Evolutionary conservation across 2,797 vertebrate species (phyloP).

Genomic region (Brachymystax lenok): DNA sequence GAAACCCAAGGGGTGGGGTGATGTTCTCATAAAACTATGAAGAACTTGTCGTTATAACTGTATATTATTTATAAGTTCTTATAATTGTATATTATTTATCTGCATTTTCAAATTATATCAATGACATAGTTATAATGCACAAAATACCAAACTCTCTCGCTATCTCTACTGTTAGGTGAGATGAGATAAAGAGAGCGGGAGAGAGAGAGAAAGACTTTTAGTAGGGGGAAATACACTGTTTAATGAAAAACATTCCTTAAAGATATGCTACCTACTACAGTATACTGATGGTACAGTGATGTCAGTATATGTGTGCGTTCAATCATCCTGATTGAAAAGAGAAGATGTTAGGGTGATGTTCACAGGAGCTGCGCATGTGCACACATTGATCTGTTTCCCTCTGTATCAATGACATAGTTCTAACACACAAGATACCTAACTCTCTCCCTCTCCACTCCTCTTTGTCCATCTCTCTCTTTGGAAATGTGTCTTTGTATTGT

Average conservation of each 20-base stretch:
- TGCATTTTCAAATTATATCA: not conserved
- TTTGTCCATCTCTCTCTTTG: not conserved
- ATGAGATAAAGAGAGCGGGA: not conserved
- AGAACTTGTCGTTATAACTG: too few relatives aligned
- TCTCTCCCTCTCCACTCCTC: conserved; percentile 2
- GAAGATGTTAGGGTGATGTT: not conserved
- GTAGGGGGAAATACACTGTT: not conserved
- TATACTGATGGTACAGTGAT: not conserved
- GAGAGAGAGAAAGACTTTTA: not conserved
- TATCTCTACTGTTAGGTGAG: not conserved
- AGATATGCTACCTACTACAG: not conserved
- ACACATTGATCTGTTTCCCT: not conserved
- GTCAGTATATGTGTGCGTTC: not conserved
- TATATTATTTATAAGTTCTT: too few relatives aligned
- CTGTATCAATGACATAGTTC: not conserved
- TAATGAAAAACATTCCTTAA: not conserved
- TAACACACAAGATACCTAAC: not conserved
- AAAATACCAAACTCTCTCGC: not conserved
- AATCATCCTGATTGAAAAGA: not conserved
- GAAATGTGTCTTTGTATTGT: not conserved
- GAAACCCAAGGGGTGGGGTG: not conserved
- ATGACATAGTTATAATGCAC: not conserved
- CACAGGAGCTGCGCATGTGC: not conserved
- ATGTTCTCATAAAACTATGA: too few relatives aligned
- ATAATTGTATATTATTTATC: not conserved